Evolutionary conservation across 2,797 vertebrate genomes (phyloP).

Genomic region (Tamandua tetradactyla): DNA sequence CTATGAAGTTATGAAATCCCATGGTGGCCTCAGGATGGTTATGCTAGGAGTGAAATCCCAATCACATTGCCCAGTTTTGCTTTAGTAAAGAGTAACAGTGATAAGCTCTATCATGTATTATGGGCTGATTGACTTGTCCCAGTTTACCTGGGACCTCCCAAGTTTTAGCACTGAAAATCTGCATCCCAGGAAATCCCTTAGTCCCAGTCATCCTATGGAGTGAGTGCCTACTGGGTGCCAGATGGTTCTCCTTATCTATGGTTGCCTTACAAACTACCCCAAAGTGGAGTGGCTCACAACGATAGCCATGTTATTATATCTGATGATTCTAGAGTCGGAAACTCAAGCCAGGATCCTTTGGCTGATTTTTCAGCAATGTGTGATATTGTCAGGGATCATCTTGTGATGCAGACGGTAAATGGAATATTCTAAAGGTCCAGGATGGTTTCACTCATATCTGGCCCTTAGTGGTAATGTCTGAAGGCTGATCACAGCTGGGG

Average conservation of each 20-base stretch:
- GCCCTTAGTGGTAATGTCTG: not conserved
- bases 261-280: not conserved
- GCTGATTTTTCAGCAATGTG: not conserved
- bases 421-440: not conserved
- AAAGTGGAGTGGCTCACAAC: slow-evolving; percentile 31
- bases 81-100: not conserved
- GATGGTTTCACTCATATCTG: not conserved
- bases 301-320: slow-evolving; percentile 34
- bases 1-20: not conserved
- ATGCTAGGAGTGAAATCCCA: slow-evolving; percentile 17
- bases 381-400: not conserved
- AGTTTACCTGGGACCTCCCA: slow-evolving; percentile 15
- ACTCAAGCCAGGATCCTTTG: slow-evolving; percentile 32
- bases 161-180: not conserved
- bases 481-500: not conserved
- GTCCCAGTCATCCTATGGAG: not conserved
- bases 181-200: not conserved
- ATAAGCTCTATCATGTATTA: not conserved
- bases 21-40: not conserved
- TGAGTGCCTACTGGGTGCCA: not conserved
- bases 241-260: slow-evolving; percentile 39
- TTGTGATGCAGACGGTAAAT: not conserved
- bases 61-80: not conserved
- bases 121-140: not conserved
- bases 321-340: slow-evolving; percentile 16